phyloP scores from a whole-genome alignment of 1,140 invertebrate genomes.

The Bicyclus anynana region DNA sequence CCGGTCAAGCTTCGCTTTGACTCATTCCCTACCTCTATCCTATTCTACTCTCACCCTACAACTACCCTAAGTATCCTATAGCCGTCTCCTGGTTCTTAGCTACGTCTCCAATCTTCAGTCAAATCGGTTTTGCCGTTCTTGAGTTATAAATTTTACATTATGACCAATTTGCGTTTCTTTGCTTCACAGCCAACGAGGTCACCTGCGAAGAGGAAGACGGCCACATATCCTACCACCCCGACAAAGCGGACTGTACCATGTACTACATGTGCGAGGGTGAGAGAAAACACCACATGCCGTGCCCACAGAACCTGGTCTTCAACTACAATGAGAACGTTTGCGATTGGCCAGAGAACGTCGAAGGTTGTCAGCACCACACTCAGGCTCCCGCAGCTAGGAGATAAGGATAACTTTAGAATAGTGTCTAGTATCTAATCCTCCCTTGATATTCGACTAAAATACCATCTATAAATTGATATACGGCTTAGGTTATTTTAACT shows the following conservation, averaged over 20 bases:
- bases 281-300: constrained; percentile 98
- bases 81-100: too few species aligned
- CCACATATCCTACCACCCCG: constrained; percentile 94
- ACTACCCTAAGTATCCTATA: too few species aligned
- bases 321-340: constrained; percentile 96
- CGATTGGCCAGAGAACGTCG: constrained; percentile 97
- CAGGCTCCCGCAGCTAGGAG: constrained; percentile 83
- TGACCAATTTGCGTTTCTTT: not conserved
- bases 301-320: constrained; percentile 95
- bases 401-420: constrained; percentile 31
- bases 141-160: not conserved
- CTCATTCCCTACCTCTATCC: too few species aligned
- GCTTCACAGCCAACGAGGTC: constrained; percentile 86
- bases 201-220: constrained; percentile 95
- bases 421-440: constrained; percentile 3
- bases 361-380: constrained; percentile 90
- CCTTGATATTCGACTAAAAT: constrained; percentile 3
- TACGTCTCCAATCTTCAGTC: too few species aligned
- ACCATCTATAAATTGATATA: not conserved
- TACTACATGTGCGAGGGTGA: constrained; percentile 98
- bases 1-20: too few species aligned
- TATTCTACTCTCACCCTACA: too few species aligned
- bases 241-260: constrained; percentile 93
- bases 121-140: not conserved
- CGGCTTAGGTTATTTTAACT: constrained; percentile 15